phyloP scores from a whole-genome alignment of 1,140 invertebrate genomes.

The Parapsyche elsis region DNA sequence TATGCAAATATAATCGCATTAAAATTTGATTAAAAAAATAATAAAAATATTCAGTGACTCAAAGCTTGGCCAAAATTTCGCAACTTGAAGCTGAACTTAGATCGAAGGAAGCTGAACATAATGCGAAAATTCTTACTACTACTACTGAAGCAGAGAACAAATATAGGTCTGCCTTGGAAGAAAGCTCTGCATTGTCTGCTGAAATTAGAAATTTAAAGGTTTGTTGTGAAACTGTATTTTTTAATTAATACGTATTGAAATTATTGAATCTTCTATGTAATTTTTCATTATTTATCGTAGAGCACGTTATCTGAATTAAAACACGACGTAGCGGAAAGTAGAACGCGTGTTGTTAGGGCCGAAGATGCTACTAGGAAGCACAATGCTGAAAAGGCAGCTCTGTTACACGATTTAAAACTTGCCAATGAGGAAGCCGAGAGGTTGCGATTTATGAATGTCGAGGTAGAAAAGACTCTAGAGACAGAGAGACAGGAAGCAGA shows the following conservation, averaged over 20 bases:
- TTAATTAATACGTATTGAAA: background rate
- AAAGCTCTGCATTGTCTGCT: constrained; percentile 61
- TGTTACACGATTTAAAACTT: constrained; percentile 37
- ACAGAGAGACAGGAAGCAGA: background rate
- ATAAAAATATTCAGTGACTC: constrained; percentile 61
- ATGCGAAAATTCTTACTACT: constrained; percentile 61
- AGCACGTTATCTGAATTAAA: constrained; percentile 64
- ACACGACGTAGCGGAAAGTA: constrained; percentile 64
- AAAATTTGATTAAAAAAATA: background rate
- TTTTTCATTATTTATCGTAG: constrained; percentile 57
- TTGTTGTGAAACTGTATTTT: constrained; percentile 27
- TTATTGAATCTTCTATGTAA: background rate
- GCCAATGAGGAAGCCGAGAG: constrained; percentile 38
- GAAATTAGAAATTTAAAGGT: constrained; percentile 66
- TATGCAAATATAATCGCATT: background rate
- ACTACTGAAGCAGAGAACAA: constrained; percentile 58
- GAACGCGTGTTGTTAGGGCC: constrained; percentile 57
- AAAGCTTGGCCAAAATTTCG: constrained; percentile 67
- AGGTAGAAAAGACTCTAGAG: background rate
- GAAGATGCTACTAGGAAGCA: constrained; percentile 19
- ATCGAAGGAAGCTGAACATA: constrained; percentile 62
- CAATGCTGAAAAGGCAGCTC: constrained; percentile 33
- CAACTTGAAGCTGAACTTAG: constrained; percentile 66
- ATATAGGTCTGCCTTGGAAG: constrained; percentile 51
- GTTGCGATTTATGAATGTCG: background rate